Conservation (phyloP, 1,140 invertebrate species). For the Drosophila persimilis region DNA sequence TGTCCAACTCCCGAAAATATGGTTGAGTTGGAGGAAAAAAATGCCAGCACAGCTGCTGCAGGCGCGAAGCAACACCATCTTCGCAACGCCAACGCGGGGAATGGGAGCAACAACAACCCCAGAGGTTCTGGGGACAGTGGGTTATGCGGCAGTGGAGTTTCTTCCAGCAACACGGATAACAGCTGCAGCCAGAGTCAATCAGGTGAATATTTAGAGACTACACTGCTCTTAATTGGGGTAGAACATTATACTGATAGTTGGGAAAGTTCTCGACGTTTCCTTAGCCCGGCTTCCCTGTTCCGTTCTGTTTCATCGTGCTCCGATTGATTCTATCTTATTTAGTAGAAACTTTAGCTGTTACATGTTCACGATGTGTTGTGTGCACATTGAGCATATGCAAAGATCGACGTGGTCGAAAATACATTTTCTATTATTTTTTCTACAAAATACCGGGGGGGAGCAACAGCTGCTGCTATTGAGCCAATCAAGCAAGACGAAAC, state of each 20-base stretch:
- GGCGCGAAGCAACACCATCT: constrained; percentile 34
- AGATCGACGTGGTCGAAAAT: too few relatives aligned
- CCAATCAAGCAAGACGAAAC: constrained; percentile 21
- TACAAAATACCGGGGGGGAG: constrained; percentile 8
- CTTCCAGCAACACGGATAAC: constrained; percentile 76
- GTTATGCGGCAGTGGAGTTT: constrained; percentile 65
- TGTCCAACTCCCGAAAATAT: constrained; percentile 44
- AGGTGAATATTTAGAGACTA: constrained; percentile 57
- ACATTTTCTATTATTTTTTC: constrained; percentile 1
- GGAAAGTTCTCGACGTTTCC: too few relatives aligned
- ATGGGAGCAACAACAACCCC: constrained; percentile 36
- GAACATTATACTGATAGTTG: too few relatives aligned
- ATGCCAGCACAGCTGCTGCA: constrained; percentile 55
- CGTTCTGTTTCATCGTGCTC: too few relatives aligned
- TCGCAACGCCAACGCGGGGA: constrained; percentile 35
- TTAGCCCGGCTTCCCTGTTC: too few relatives aligned
- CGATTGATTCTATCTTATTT: too few relatives aligned
- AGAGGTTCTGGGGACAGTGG: constrained; percentile 68
- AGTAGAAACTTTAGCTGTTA: too few relatives aligned
- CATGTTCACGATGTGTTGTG: too few relatives aligned
- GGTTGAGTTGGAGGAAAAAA: constrained; percentile 75
- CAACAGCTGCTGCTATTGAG: constrained; percentile 30
- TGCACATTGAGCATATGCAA: too few relatives aligned
- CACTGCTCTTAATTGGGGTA: not conserved
- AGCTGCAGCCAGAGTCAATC: constrained; percentile 78